Conservation (phyloP, 2,113 vertebrate species). For the Cyrtonyx montezumae region DNA sequence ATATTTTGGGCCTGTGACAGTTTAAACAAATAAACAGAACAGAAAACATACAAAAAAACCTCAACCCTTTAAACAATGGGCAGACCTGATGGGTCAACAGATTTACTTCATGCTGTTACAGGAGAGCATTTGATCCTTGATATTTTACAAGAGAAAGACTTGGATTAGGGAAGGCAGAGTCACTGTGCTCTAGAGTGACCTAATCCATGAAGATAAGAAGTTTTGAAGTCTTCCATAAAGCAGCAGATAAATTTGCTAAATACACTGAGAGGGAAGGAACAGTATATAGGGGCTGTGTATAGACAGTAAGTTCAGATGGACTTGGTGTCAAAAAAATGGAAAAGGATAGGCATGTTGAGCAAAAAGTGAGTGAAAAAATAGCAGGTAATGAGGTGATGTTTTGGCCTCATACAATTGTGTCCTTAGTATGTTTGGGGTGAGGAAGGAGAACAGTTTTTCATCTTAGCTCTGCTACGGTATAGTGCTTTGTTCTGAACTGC, state of each 20-base stretch:
- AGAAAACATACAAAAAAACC: background rate
- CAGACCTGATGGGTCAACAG: background rate
- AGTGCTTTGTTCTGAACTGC: slow-evolving; percentile 3
- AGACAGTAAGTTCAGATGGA: background rate
- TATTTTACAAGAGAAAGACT: background rate
- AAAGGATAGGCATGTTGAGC: background rate
- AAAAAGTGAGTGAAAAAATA: background rate
- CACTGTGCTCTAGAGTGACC: background rate
- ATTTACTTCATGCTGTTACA: background rate
- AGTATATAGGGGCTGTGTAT: background rate
- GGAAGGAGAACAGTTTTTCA: background rate
- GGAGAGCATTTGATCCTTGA: background rate
- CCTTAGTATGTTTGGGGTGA: background rate
- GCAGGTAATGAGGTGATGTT: background rate
- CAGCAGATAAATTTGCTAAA: background rate
- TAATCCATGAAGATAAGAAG: background rate
- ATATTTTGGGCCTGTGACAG: background rate
- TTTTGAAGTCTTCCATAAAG: background rate
- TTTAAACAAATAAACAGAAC: background rate
- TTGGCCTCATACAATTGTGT: background rate
- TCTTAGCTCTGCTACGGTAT: background rate
- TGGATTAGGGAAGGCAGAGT: background rate
- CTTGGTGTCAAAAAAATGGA: background rate
- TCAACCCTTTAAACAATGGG: background rate
- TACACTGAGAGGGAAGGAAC: background rate